These are phyloP conservation scores for Parasteatoda tepidariorum DNA, from an alignment of 1,140 invertebrate genomes.

Conservation along the genomic window DNA sequence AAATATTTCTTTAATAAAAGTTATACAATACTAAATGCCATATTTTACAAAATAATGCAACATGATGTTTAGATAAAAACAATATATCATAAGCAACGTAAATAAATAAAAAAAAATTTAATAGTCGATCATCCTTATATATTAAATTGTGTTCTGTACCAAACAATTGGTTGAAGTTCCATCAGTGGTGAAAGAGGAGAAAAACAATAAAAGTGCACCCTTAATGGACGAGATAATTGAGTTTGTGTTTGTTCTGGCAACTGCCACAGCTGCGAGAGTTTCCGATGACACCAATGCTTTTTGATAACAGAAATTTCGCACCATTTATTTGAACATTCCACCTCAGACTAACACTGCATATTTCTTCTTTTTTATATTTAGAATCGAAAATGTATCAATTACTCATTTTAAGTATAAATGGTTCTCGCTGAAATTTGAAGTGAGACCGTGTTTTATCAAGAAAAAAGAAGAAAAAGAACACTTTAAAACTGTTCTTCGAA, in stretches of 20 bases:
- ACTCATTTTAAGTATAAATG: too few relatives aligned
- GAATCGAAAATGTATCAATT: not conserved
- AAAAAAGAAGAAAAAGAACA: not conserved
- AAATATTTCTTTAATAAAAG: too few relatives aligned
- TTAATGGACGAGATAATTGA: conserved; percentile 54
- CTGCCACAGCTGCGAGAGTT: conserved; percentile 35
- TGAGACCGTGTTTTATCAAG: not conserved
- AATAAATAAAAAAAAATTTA: too few relatives aligned
- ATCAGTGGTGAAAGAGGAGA: too few relatives aligned
- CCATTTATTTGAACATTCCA: not conserved
- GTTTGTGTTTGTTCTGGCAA: conserved; percentile 37
- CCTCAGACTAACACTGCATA: not conserved
- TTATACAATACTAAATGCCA: too few relatives aligned
- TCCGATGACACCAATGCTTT: conserved; percentile 25
- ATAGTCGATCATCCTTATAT: too few relatives aligned
- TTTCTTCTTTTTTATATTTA: not conserved
- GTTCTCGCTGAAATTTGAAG: not conserved
- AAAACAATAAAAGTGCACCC: conserved; percentile 23
- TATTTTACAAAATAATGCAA: too few relatives aligned
- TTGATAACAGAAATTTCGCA: conserved; percentile 11
- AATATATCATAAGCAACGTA: too few relatives aligned
- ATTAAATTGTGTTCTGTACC: too few relatives aligned
- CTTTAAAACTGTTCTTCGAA: too few relatives aligned
- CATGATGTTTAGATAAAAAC: too few relatives aligned
- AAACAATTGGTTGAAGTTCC: too few relatives aligned